Evolutionary conservation across 2,113 vertebrate species (phyloP), one percentile per base, ranked within the genome.

Genomic region (Sinocyclocheilus grahami): DNA sequence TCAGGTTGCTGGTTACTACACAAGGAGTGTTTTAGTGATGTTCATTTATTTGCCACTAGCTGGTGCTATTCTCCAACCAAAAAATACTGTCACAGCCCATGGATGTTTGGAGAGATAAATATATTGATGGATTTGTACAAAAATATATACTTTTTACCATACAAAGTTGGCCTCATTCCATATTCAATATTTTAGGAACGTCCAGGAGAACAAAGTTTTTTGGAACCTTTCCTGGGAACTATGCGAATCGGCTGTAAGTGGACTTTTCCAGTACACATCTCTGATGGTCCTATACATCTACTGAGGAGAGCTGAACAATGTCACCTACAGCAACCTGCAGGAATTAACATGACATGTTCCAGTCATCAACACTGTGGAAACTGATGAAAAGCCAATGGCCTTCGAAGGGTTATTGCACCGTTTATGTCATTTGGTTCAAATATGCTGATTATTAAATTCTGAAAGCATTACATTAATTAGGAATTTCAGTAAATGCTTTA

Each of bases 201-300:
- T 97, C 96, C 1, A 96, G 96, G 93, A 95, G 96, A 95, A 97
- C 95, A 89, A 96, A 96, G 92, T 96, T 96, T 89, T 97, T 97
- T 94, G 96, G 97, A 93, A 97, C 96, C 91, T 97, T 97, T 92
- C 97, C 97, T 4, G 97, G 97, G 93, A 97, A 97, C 91, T 97
- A 97, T 87, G 96, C 97, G 90, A 97, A 96, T 93, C 95, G 93
- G 89, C 92, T 96, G 84, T 97, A 95, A 96, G 89, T 88, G 74
- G 58, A 42, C 46, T 3, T 12, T n/a, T 42, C 7, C n/a, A 75
- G 30, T 24, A 11, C 8, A 27, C 24, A 60, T 62, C 14, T 42
- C 42, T n/a, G n/a, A n/a, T n/a, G n/a, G n/a, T n/a, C n/a, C n/a
- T 33, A 30, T 30, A 33, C 30, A 33, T 62, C 16, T 86, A 74